These are phyloP conservation scores for Karalla daura DNA, from an alignment of 2,797 vertebrate genomes.

Conservation along the genomic window DNA sequence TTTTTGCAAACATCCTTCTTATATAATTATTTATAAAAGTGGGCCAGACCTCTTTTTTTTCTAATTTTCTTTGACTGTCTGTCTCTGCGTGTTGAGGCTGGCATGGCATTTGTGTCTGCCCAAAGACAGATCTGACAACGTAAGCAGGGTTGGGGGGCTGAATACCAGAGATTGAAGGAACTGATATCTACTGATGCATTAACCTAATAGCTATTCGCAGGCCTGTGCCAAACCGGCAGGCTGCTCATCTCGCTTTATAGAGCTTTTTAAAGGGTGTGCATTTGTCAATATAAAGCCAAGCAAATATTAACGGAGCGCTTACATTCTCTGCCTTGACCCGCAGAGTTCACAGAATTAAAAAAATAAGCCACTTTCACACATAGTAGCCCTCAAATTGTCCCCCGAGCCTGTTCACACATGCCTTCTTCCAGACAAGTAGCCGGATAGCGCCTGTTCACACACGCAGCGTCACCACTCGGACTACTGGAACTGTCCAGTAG, in stretches of 20 bases:
- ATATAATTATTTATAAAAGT: slow-evolving; percentile 23
- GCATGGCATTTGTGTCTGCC: slow-evolving; percentile 68
- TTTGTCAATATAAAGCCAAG: not conserved
- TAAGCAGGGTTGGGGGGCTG: slow-evolving; percentile 40
- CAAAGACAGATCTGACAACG: slow-evolving; percentile 58
- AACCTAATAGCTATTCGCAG: slow-evolving; percentile 38
- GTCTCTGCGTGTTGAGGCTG: slow-evolving; percentile 69
- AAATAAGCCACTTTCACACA: too few species aligned
- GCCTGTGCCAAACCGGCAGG: slow-evolving; percentile 28
- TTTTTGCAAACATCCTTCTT: slow-evolving; percentile 6
- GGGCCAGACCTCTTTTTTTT: slow-evolving; percentile 18
- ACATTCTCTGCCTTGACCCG: too few species aligned
- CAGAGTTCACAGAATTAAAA: too few species aligned
- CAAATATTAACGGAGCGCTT: not conserved
- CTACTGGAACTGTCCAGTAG: too few species aligned
- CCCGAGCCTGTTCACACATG: too few species aligned
- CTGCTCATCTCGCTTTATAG: not conserved
- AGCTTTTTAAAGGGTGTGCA: not conserved
- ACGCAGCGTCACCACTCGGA: too few species aligned
- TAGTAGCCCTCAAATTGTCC: too few species aligned
- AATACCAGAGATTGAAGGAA: slow-evolving; percentile 67
- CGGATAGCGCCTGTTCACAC: too few species aligned
- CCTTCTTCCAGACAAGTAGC: too few species aligned
- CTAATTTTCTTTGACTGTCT: slow-evolving; percentile 40
- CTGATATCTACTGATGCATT: slow-evolving; percentile 53